Evolutionary conservation across 1,140 invertebrate species (phyloP).

Genomic region (Chlorops oryzae): DNA sequence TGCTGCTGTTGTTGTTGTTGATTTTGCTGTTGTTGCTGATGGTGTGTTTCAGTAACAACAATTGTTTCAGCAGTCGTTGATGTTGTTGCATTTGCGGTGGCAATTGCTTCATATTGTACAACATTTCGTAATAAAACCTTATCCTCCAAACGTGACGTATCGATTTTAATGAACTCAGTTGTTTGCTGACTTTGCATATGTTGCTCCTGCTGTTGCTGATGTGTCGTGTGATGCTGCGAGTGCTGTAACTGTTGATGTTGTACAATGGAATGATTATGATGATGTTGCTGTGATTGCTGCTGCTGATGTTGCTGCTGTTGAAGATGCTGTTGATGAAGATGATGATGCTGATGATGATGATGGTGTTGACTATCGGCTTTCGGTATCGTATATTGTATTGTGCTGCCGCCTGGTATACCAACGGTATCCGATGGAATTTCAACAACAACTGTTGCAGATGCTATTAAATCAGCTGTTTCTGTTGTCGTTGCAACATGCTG

Average conservation of each 20-base stretch:
- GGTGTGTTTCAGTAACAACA: background rate
- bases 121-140: constrained; percentile 40
- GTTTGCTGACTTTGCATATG: constrained; percentile 2
- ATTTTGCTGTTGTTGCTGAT: background rate
- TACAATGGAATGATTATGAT: constrained; percentile 11
- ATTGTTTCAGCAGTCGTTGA: background rate
- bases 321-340: constrained; percentile 1
- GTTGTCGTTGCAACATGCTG: constrained; percentile 20
- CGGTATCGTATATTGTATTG: constrained; percentile 41
- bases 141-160: constrained; percentile 36
- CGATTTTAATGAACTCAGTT: constrained; percentile 40
- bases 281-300: constrained; percentile 27
- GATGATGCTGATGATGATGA: constrained; percentile 5
- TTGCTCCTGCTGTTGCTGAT: constrained; percentile 11
- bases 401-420: constrained; percentile 36
- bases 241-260: constrained; percentile 9
- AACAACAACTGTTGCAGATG: constrained; percentile 38
- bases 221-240: background rate
- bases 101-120: constrained; percentile 32
- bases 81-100: background rate
- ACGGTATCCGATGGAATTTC: constrained; percentile 39
- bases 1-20: constrained; percentile 16
- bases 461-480: constrained; percentile 20
- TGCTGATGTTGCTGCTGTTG: constrained; percentile 24
- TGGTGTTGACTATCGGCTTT: constrained; percentile 10